Evolutionary conservation across 2,888 invertebrate species (phyloP).

Genomic region (Apantesis nais): DNA sequence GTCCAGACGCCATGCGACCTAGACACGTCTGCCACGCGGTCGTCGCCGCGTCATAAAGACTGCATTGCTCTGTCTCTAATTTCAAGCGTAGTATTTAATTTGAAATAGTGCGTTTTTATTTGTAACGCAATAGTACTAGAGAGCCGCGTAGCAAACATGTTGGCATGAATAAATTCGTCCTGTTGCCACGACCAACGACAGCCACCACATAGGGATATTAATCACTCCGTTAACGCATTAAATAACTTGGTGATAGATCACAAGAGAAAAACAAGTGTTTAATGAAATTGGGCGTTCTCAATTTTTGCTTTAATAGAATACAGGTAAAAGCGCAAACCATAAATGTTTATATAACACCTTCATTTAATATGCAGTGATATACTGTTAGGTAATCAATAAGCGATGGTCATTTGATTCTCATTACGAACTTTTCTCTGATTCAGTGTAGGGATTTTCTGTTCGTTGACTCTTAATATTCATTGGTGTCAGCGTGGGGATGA

Average conservation of each 20-base stretch:
- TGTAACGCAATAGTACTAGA: not conserved
- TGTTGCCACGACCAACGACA: not conserved
- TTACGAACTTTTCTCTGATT: constrained; percentile 20
- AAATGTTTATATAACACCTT: not conserved
- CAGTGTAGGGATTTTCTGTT: constrained; percentile 20
- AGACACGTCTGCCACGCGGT: not conserved
- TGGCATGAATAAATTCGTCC: not conserved
- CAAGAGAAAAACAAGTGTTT: not conserved
- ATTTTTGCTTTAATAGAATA: not conserved
- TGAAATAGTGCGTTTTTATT: not conserved
- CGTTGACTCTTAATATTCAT: constrained; percentile 41
- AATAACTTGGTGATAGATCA: not conserved
- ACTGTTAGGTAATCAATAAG: constrained; percentile 15
- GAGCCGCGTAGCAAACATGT: not conserved
- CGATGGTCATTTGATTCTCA: not conserved
- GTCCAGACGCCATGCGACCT: not conserved
- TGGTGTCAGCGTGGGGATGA: too few relatives aligned
- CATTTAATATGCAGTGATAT: constrained; percentile 2
- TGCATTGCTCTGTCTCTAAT: constrained; percentile 1
- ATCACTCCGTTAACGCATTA: not conserved
- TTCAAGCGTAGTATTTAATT: not conserved
- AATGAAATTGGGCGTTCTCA: not conserved
- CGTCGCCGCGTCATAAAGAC: not conserved
- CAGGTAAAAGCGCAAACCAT: not conserved
- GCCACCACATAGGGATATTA: not conserved